Evolutionary conservation across 2,113 vertebrate genomes (phyloP).

Genomic region (Aphelocoma coerulescens): DNA sequence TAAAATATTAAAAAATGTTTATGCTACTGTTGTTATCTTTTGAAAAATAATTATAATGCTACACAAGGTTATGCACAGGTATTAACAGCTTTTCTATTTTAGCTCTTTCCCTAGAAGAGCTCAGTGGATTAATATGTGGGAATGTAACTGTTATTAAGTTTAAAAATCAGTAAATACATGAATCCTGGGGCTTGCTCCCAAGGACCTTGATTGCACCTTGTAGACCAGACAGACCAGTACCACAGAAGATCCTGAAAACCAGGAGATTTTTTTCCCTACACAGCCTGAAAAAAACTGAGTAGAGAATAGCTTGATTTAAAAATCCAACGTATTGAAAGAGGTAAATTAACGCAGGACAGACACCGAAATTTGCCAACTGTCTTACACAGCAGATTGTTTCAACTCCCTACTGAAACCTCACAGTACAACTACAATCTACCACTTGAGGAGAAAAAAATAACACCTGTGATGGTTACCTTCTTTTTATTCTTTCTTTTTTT

Average conservation of each 20-base stretch:
- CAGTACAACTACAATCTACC: background rate
- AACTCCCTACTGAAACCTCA: background rate
- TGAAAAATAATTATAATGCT: background rate
- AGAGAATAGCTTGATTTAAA: background rate
- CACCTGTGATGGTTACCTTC: background rate
- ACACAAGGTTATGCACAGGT: background rate
- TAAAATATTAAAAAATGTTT: background rate
- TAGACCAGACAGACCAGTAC: background rate
- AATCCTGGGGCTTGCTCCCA: background rate
- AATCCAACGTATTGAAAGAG: background rate
- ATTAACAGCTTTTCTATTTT: background rate
- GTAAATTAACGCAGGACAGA: background rate
- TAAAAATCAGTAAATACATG: background rate
- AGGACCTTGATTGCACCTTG: background rate
- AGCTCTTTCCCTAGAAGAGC: background rate
- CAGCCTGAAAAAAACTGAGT: background rate
- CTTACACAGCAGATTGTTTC: background rate
- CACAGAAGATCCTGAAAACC: background rate
- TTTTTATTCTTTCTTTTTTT: background rate
- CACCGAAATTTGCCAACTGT: background rate
- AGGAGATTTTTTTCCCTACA: background rate
- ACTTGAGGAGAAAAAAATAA: background rate
- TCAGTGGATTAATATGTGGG: background rate
- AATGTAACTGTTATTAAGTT: background rate
- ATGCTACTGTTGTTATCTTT: accelerated